Percentiles rank a stretch among this genome's conserved stretches.
Evolutionary conservation across 2,888 invertebrate genomes (phyloP).

Genomic region (Spodoptera littoralis): DNA sequence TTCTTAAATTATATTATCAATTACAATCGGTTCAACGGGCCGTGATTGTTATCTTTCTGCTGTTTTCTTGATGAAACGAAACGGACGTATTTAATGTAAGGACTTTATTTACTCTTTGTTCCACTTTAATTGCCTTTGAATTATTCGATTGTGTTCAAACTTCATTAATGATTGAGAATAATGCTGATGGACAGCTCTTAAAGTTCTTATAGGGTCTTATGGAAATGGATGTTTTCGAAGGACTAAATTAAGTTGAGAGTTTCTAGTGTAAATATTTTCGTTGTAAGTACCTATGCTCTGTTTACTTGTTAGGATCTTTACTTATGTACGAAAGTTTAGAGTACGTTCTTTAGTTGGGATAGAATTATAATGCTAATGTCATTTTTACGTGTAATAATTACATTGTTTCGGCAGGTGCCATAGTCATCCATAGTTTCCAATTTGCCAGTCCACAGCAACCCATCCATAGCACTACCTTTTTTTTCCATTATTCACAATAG

Average conservation of each 20-base stretch:
- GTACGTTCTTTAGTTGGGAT: too few relatives aligned
- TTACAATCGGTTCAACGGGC: slow-evolving; percentile 76
- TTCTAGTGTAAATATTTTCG: too few relatives aligned
- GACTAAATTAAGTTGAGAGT: slow-evolving; percentile 1
- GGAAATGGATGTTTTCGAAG: background rate
- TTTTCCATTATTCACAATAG: too few relatives aligned
- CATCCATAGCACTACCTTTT: too few relatives aligned
- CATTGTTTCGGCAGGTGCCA: too few relatives aligned
- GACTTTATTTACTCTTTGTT: slow-evolving; percentile 46
- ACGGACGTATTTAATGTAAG: slow-evolving; percentile 34
- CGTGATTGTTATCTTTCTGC: slow-evolving; percentile 72
- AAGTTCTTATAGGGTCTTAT: slow-evolving; percentile 6
- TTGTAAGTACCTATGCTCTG: too few relatives aligned
- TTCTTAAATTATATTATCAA: slow-evolving; percentile 84
- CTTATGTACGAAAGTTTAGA: too few relatives aligned
- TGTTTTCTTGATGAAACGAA: slow-evolving; percentile 58
- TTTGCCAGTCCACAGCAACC: too few relatives aligned
- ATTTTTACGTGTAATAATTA: too few relatives aligned
- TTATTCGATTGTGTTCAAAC: slow-evolving; percentile 31
- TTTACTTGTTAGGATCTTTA: too few relatives aligned
- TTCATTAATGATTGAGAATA: slow-evolving; percentile 18
- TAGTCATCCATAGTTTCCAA: too few relatives aligned
- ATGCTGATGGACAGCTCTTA: slow-evolving; percentile 13
- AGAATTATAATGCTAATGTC: too few relatives aligned
- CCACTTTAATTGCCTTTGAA: slow-evolving; percentile 35